A percentile compares a stretch with the other conserved stretches of the same genome.
These are phyloP conservation scores for Bettongia penicillata DNA, from an alignment of 2,113 vertebrate species.

Conservation along the genomic window DNA sequence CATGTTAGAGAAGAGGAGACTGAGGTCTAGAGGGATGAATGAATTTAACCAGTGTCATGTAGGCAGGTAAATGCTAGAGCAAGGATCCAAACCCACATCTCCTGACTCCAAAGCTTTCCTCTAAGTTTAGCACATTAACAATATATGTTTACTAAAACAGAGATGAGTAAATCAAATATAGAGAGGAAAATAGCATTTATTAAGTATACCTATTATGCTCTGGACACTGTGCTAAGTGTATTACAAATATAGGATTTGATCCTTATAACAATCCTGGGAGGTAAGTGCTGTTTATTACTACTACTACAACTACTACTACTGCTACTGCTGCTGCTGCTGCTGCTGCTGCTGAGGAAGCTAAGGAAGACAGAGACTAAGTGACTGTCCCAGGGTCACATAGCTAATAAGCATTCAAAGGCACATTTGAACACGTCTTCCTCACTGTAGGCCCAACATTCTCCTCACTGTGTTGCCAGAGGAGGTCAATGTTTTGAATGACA, in stretches of 20 bases:
- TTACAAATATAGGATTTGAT: not conserved
- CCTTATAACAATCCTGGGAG: too few relatives aligned
- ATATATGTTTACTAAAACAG: not conserved
- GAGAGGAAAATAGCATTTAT: not conserved
- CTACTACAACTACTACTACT: too few relatives aligned
- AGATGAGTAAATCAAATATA: not conserved
- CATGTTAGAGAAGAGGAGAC: not conserved
- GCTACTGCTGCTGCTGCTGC: too few relatives aligned
- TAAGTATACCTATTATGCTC: not conserved
- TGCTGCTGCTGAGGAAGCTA: not conserved
- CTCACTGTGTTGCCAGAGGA: not conserved
- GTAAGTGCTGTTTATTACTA: too few relatives aligned
- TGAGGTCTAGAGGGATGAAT: not conserved
- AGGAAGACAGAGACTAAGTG: not conserved
- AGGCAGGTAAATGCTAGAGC: not conserved
- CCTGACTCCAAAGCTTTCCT: not conserved
- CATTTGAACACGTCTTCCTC: not conserved
- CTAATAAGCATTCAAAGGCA: not conserved
- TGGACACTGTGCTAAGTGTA: not conserved
- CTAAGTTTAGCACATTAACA: not conserved
- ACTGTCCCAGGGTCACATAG: not conserved
- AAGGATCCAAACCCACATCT: not conserved
- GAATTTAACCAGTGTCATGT: not conserved
- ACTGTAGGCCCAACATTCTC: not conserved
- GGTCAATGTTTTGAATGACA: not conserved